Evolutionary conservation across 2,113 vertebrate genomes (phyloP).

Genomic region (Psephotus haematonotus): DNA sequence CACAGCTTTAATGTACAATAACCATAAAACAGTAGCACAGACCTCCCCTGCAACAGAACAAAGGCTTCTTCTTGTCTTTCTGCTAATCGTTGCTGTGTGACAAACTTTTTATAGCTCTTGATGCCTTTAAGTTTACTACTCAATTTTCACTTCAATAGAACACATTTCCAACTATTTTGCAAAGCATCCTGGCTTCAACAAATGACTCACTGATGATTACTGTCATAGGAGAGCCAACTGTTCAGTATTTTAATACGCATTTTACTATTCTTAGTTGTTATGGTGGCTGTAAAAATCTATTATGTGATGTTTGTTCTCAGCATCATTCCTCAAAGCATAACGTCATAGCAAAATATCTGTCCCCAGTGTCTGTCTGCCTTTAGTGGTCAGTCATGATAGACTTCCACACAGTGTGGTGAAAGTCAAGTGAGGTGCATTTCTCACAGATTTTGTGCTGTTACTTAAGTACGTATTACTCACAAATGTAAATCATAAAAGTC

Average conservation of each 20-base stretch:
- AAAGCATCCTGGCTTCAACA: constrained; percentile 33
- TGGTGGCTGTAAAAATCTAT: constrained; percentile 1
- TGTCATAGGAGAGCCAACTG: constrained; percentile 20
- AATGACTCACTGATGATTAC: constrained; percentile 49
- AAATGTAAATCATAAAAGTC: constrained; percentile 21
- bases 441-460: not conserved
- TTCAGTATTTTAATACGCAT: not conserved
- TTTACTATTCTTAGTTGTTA: constrained; percentile 43
- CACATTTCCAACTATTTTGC: constrained; percentile 50
- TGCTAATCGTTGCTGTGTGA: not conserved
- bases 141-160: constrained; percentile 45
- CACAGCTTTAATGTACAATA: not conserved
- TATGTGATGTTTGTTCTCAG: not conserved
- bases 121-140: constrained; percentile 44
- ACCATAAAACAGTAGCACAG: not conserved
- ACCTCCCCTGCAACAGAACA: not conserved
- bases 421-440: not conserved
- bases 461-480: constrained; percentile 41
- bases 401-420: not conserved
- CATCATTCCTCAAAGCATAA: not conserved
- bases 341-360: not conserved
- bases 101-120: constrained; percentile 31
- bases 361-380: not conserved
- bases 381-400: not conserved
- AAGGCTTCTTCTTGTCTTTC: not conserved